Evolutionary conservation across 2,888 invertebrate species (phyloP), one percentile per base, ranked within the genome.

Genomic region (Lobophora halterata): DNA sequence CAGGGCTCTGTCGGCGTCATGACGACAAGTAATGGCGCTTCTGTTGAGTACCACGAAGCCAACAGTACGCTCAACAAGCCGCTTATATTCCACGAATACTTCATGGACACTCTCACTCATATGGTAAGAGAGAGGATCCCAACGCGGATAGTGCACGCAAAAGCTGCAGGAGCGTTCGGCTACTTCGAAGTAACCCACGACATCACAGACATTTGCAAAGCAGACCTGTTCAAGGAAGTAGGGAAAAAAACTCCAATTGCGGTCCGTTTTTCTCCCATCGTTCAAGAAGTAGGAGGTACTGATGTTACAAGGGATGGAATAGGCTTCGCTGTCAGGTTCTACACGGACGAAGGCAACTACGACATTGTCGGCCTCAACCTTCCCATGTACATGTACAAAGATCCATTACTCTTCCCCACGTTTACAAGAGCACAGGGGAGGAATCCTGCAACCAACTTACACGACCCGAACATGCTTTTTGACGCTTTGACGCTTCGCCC

Each of bases 381-480:
- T 0, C 97, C 97, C 0, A 93, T 97, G 53, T 97, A 95, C 80
- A 95, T 95, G 70, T 91, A 96, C 62, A 91, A 96, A 43, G 97
- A 97, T 75, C 95, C 97, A 0, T 76, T 93, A 2, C 79, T 94
- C 16, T 98, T 98, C 75, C 94, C 97, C 3, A 94, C 93, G 55
- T 96, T 98, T 64, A 95, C 97, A 49, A 95, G 97, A 72, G 95
- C 97, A 0, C 97, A 97, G 70, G 97, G 97, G 74, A 89, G 96
- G 49, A 97, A 98, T 73, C 97, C 98, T 0, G 92, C 89, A 8
- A 95, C 95, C 0, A 93, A 95, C 68, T 79, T 96, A 16, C 94
- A 94, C 75, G 97, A 97, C 77, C 82, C 92, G 0, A 93, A 97
- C 63, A 95, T 93, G 93, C 93, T 96, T 64, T 97, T 97, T 97